phyloP scores from a whole-genome alignment of 2,113 vertebrate genomes.

The Illadopsis cleaveri region DNA sequence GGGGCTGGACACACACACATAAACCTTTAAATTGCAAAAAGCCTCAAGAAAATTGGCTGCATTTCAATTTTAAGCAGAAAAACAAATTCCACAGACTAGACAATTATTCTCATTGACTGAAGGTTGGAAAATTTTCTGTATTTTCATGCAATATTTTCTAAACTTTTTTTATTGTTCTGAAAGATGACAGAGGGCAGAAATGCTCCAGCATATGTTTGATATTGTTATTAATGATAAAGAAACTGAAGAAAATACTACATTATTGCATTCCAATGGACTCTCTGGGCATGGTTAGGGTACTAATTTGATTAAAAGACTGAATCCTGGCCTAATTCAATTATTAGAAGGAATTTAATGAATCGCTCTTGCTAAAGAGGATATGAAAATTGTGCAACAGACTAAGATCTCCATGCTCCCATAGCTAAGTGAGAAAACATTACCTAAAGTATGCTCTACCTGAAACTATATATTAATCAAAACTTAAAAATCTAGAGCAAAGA shows the following conservation, averaged over 20 bases:
- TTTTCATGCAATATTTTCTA: not conserved
- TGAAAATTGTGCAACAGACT: not conserved
- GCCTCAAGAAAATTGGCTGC: not conserved
- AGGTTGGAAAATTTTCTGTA: not conserved
- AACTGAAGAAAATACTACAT: not conserved
- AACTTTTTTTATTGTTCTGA: not conserved
- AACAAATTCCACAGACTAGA: not conserved
- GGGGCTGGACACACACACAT: not conserved
- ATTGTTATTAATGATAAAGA: not conserved
- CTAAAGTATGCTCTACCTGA: not conserved
- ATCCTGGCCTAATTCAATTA: not conserved
- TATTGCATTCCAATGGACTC: not conserved
- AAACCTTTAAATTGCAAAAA: not conserved
- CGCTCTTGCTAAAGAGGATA: not conserved
- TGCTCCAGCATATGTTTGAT: not conserved
- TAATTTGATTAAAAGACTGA: not conserved
- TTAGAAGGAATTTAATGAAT: not conserved
- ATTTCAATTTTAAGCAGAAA: slow-evolving; percentile 1
- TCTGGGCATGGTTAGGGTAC: not conserved
- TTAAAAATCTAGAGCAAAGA: not conserved
- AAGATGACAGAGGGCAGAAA: not conserved
- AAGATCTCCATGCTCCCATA: not conserved
- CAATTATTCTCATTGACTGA: not conserved
- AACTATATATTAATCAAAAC: not conserved
- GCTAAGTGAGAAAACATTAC: not conserved